phyloP scores from a whole-genome alignment of 2,797 vertebrate genomes.

The Micromesistius poutassou region DNA sequence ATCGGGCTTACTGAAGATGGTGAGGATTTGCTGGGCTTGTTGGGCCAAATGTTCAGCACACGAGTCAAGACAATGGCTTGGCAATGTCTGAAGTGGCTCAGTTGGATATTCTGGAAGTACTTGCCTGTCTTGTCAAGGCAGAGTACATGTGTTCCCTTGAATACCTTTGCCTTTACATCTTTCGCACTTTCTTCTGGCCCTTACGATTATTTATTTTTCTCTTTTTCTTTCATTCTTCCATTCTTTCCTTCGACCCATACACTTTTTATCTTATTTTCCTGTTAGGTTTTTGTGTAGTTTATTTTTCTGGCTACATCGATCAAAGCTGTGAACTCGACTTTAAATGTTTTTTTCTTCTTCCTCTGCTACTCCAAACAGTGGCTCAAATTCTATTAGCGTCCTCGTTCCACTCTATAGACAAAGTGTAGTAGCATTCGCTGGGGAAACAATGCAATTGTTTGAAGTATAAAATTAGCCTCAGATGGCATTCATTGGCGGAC shows the following conservation, averaged over 20 bases:
- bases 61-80: slow-evolving; percentile 2
- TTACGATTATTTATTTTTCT: too few species aligned
- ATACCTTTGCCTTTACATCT: too few species aligned
- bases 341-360: background rate
- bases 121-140: too few species aligned
- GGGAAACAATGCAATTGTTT: slow-evolving; percentile 63
- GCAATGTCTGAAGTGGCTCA: too few species aligned
- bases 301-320: background rate
- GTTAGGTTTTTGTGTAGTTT: too few species aligned
- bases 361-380: background rate
- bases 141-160: too few species aligned
- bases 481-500: slow-evolving; percentile 56
- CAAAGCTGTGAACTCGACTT: too few species aligned
- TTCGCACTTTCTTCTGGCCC: too few species aligned
- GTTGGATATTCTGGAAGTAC: too few species aligned
- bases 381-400: slow-evolving; percentile 40
- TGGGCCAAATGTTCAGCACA: slow-evolving; percentile 46
- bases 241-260: too few species aligned
- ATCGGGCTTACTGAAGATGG: slow-evolving; percentile 17
- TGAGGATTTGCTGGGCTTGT: slow-evolving; percentile 45
- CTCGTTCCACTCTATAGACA: slow-evolving; percentile 27
- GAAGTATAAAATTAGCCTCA: slow-evolving; percentile 66
- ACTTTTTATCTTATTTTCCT: too few species aligned
- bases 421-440: slow-evolving; percentile 45
- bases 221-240: too few species aligned